These are phyloP conservation scores for Origma solitaria DNA, from an alignment of 2,113 vertebrate genomes.

Conservation along the genomic window DNA sequence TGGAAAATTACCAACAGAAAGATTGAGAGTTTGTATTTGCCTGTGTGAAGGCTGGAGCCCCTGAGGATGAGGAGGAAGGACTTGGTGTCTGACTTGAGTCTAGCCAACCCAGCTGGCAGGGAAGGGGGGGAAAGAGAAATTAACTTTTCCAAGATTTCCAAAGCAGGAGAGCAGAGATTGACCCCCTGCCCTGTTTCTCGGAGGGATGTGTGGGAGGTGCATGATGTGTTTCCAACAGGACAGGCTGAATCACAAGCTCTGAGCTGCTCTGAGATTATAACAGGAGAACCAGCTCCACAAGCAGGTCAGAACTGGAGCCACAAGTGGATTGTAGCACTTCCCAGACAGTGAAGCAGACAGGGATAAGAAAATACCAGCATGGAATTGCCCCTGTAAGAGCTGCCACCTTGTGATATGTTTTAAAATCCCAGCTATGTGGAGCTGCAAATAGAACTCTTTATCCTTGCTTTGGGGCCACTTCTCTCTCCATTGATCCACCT, in stretches of 20 bases:
- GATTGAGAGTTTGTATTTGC: background rate
- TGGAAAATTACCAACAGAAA: background rate
- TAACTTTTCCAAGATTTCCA: background rate
- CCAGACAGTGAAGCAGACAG: background rate
- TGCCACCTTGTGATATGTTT: background rate
- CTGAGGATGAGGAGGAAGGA: background rate
- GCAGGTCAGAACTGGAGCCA: background rate
- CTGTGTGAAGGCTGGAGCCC: background rate
- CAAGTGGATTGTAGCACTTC: background rate
- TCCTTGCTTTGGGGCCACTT: background rate
- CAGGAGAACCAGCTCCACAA: background rate
- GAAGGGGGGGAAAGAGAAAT: background rate
- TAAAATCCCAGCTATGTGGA: background rate
- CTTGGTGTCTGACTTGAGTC: background rate
- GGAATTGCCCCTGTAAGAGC: background rate
- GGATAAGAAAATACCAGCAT: fast-evolving
- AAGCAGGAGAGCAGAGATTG: background rate
- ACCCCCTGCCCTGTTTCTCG: background rate
- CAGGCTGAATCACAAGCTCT: background rate
- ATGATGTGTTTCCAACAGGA: background rate
- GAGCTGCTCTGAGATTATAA: background rate
- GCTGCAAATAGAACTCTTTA: background rate
- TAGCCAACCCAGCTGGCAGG: background rate
- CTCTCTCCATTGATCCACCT: background rate
- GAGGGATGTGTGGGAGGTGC: background rate